phyloP scores from a whole-genome alignment of 2,888 invertebrate genomes.

The Epistrophe grossulariae region DNA sequence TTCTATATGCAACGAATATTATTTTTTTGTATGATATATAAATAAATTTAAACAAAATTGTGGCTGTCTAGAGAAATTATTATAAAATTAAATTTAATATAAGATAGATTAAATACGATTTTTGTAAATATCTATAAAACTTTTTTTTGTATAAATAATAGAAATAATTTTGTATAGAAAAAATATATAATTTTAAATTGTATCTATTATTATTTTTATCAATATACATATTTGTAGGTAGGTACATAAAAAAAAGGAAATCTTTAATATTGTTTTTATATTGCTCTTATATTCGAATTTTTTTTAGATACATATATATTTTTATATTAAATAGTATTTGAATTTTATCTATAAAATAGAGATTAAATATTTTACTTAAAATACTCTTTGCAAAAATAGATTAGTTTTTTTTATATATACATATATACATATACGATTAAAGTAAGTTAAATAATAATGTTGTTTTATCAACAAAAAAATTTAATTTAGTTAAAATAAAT shows the following conservation, averaged over 20 bases:
- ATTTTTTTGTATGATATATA: not conserved
- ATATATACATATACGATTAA: constrained; percentile 11
- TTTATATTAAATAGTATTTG: constrained; percentile 20
- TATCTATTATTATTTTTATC: not conserved
- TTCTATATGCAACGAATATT: constrained; percentile 18
- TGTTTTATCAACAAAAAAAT: constrained; percentile 26
- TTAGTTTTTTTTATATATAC: constrained; percentile 9
- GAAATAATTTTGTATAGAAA: constrained; percentile 50
- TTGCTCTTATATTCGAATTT: constrained; percentile 36
- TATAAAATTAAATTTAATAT: constrained; percentile 32
- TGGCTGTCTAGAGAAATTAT: constrained; percentile 72
- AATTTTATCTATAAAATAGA: constrained; percentile 19
- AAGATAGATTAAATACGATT: constrained; percentile 5
- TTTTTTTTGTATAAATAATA: constrained; percentile 23
- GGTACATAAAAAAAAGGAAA: too few relatives aligned
- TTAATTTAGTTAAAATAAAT: constrained; percentile 68
- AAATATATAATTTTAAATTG: constrained; percentile 9
- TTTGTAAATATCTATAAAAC: constrained; percentile 22
- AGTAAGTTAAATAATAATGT: constrained; percentile 45
- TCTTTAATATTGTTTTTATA: constrained; percentile 21
- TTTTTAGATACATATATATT: constrained; percentile 40
- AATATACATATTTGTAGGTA: too few relatives aligned
- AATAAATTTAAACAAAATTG: constrained; percentile 60
- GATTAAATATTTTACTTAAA: constrained; percentile 30
- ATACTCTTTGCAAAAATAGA: constrained; percentile 50